Conservation (phyloP, 1,140 invertebrate species). For the Drosophila bocqueti region DNA sequence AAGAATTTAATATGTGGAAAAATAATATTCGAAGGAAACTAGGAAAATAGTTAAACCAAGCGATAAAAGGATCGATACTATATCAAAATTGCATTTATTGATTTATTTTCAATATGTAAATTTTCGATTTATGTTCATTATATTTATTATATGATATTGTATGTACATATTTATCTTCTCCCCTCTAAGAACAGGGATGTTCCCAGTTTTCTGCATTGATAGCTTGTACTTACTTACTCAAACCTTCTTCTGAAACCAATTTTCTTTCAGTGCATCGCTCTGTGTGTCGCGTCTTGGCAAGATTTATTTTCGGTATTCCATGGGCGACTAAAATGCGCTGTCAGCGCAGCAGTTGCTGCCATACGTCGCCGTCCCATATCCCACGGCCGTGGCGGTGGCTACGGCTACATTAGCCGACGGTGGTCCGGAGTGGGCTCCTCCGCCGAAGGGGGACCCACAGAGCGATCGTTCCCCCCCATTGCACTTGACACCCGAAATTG, state of each 20-base stretch:
- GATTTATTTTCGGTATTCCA: constrained; percentile 81
- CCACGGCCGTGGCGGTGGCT: constrained; percentile 7
- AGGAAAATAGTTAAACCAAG: too few species aligned
- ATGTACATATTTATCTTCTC: too few species aligned
- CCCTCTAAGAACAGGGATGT: too few species aligned
- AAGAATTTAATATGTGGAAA: not conserved
- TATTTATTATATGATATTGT: too few species aligned
- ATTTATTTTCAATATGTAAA: too few species aligned
- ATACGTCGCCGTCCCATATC: constrained; percentile 55
- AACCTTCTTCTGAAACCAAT: rapidly evolving
- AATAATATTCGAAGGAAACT: not conserved
- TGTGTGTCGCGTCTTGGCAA: constrained; percentile 66
- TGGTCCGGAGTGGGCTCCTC: constrained; percentile 41
- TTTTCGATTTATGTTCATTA: too few species aligned
- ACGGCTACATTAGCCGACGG: constrained; percentile 65
- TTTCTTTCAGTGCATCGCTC: constrained; percentile 18
- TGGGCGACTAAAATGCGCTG: constrained; percentile 74
- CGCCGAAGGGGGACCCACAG: constrained; percentile 28
- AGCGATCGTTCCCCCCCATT: constrained; percentile 36
- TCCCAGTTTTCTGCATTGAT: too few species aligned
- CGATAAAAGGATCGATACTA: too few species aligned
- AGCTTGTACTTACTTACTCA: not conserved
- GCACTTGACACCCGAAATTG: constrained; percentile 78
- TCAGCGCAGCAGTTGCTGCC: constrained; percentile 77
- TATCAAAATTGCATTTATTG: too few species aligned